Evolutionary conservation across 2,113 vertebrate genomes (phyloP), one percentile per base, ranked within the genome.

Genomic region (Cygnus atratus): DNA sequence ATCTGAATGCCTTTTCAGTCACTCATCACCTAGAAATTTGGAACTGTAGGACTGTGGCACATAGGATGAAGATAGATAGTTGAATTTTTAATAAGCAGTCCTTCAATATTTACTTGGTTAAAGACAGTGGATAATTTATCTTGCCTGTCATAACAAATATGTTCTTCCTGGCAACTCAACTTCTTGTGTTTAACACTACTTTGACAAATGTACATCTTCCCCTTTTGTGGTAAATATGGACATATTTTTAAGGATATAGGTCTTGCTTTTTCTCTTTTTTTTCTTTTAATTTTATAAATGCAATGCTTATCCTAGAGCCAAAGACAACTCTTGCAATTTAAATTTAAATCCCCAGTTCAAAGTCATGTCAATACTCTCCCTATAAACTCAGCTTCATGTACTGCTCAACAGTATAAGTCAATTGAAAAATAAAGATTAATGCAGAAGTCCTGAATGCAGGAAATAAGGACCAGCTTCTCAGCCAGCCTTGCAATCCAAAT

Each of bases 71-170:
- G 92, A 97, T 9, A 90, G 70, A 95, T 87, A 0, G 3, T 59
- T 59, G 74, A 52, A 63, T 82, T 92, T 85, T 82, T 93, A 93
- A 94, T 54, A 63, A 95, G 71, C 46, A 93, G 54, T 33, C 84
- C 95, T 92, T 89, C 84, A 91, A 54, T 76, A 84, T 94, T 96
- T 93, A 70, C 54, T 85, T 82, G 48, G 54, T 92, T 62, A 87
- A 94, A 84, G 88, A 29, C 66, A 89, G 41, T 66, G 77, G 79
- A 29, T 94, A 73, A 46, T 96, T 95, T 66, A 87, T 94, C 84
- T 93, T 89, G 41, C 46, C 50, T 96, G 91, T 94, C 95, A 95
- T 91, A 96, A 95, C 66, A 95, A 94, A 95, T 95, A 92, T 63
- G 77, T 84, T 96, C 62, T 70, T 82, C 44, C 82, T 94, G 77